Base-by-base conservation (phyloP, 1,140 invertebrate genomes). In the Leptinotarsa defecta region DNA sequence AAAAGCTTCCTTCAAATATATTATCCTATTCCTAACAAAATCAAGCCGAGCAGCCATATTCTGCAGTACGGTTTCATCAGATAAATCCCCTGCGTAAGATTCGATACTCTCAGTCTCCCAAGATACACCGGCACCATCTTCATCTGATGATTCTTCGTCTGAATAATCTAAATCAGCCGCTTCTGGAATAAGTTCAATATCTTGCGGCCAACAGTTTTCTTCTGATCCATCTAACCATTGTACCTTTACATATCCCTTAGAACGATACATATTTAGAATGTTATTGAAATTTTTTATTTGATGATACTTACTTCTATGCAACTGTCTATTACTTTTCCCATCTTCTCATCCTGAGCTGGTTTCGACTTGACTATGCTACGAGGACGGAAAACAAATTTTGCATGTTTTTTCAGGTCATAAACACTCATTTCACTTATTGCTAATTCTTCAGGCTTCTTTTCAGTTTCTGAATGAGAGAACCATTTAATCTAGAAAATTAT, bases 381-480 rank as follows among this genome's bases (percentile, higher is more conserved):
- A 13, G 96, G 95, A 77, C 96, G 89, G 85, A 96, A 98, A 79
- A 95, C 94, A 86, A 95, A 98, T 84, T 97, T 96, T 3, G 95
- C 92, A 88, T 98, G 96, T 87, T 98, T 96, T 83, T 96, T 96
- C 48, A 98, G 88, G 86, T 98, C 97, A 84, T 98, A 98, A 4
- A 98, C 96, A 86, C 95, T 97, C 73, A 96, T 91, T 87, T 98
- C 96, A 73, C 91, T 91, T 80, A 92, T 90, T 76, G 91, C 87
- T 24, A 94, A 81, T 80, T 92, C 89, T 74, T 89, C 88, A 8
- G 95, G 95, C 68, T 94, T 94, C 80, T 80, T 64, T 11, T 82
- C 79, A 20, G 73, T 71, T 48, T 83, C 78, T 13, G 70, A 78
- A 74, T 80, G 79, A n/a, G 52, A 71, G 72, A 85, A 85, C 84